Percentiles rank a stretch among this genome's conserved stretches.
Evolutionary conservation across 1,140 invertebrate genomes (phyloP).

Genomic region (Drosophila bocqueti): DNA sequence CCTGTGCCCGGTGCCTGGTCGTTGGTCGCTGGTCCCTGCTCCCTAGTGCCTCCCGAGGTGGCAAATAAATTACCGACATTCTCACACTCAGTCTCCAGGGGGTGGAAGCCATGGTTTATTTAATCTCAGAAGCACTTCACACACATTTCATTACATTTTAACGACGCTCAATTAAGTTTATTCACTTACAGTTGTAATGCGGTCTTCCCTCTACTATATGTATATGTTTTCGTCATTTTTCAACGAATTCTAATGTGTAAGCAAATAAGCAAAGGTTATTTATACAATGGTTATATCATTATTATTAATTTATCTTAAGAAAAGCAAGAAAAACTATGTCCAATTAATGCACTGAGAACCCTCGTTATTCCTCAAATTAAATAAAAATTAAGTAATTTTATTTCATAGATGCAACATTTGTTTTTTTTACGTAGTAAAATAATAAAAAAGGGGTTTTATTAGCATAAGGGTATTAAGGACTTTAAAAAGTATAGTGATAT

Average conservation of each 20-base stretch:
- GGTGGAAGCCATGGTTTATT: slow-evolving; percentile 10
- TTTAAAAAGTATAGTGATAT: no score
- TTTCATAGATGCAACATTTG: no score
- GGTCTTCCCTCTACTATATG: not conserved
- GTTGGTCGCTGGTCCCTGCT: not conserved
- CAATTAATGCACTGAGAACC: no score
- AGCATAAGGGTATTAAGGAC: no score
- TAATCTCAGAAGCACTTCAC: slow-evolving; percentile 18
- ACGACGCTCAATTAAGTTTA: slow-evolving; percentile 19
- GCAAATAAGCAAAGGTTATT: not conserved
- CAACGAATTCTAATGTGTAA: not conserved
- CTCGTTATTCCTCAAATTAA: no score
- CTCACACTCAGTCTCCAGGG: slow-evolving; percentile 18
- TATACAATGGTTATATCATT: not conserved
- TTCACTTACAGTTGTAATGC: slow-evolving; percentile 21
- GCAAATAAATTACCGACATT: slow-evolving; percentile 30
- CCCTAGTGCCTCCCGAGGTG: slow-evolving; percentile 7
- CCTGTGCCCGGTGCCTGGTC: not conserved
- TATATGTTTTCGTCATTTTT: not conserved
- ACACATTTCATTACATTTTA: slow-evolving; percentile 22
- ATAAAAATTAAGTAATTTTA: no score
- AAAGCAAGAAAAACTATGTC: not conserved
- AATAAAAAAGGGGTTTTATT: no score
- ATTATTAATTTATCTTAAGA: not conserved
- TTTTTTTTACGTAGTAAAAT: no score